Evolutionary conservation across 2,888 invertebrate genomes (phyloP).

Genomic region (Tridacna crocea): DNA sequence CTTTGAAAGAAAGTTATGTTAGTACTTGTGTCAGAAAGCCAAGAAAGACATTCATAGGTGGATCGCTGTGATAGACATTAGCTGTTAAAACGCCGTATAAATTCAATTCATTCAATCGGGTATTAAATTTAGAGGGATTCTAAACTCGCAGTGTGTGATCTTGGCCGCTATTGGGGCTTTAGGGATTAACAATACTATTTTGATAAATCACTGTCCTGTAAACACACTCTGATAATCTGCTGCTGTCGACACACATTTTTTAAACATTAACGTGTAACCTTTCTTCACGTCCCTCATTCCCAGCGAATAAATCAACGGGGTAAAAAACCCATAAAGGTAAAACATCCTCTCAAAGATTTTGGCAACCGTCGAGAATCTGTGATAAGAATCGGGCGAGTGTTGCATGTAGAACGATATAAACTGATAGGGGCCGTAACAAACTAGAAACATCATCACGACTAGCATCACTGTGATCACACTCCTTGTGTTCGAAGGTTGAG

Average conservation of each 20-base stretch:
- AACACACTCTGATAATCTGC: constrained; percentile 57
- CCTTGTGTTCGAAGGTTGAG: constrained; percentile 46
- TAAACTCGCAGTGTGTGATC: too few relatives aligned
- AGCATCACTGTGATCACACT: constrained; percentile 47
- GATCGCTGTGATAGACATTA: too few relatives aligned
- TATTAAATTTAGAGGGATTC: too few relatives aligned
- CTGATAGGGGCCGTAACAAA: constrained; percentile 58
- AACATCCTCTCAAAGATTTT: constrained; percentile 44
- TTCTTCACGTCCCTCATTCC: constrained; percentile 51
- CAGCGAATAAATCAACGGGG: constrained; percentile 50
- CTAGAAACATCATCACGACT: constrained; percentile 42
- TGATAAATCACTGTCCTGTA: constrained; percentile 30
- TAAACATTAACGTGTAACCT: constrained; percentile 57
- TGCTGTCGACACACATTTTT: constrained; percentile 53
- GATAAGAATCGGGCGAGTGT: constrained; percentile 47
- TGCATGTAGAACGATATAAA: constrained; percentile 59
- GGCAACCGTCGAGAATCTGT: constrained; percentile 31
- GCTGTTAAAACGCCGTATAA: too few relatives aligned
- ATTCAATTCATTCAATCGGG: too few relatives aligned
- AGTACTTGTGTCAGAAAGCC: too few relatives aligned
- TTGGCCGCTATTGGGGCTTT: too few relatives aligned
- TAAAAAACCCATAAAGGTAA: constrained; percentile 44
- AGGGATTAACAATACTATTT: too few relatives aligned
- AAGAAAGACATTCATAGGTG: too few relatives aligned
- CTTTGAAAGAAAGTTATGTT: too few relatives aligned